Conservation (phyloP, 1,140 invertebrate species). For the Solenopsis fugax region DNA sequence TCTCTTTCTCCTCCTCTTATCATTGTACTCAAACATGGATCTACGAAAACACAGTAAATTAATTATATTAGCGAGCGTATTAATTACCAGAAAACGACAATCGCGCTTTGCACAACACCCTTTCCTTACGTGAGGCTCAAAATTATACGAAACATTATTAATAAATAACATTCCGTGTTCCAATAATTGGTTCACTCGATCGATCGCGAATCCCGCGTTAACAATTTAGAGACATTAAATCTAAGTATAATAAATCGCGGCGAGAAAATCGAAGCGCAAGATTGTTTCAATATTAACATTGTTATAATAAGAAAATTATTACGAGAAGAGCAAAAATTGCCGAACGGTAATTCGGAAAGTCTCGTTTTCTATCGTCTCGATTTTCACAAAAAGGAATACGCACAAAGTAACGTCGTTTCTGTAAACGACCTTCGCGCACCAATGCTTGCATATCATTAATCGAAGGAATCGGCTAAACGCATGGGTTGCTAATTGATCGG, state of each 20-base stretch:
- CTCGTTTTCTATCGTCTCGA: no score
- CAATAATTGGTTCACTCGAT: neutral
- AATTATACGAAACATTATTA: slow-evolving; percentile 14
- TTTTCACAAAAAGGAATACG: neutral
- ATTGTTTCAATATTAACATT: neutral
- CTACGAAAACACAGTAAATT: neutral
- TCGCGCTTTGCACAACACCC: neutral
- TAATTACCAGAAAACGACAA: slow-evolving; percentile 4
- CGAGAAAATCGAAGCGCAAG: neutral
- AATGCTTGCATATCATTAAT: neutral
- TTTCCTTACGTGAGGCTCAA: neutral
- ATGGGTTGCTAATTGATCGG: slow-evolving; percentile 10
- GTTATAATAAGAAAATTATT: neutral
- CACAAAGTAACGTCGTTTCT: neutral
- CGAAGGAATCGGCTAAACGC: neutral
- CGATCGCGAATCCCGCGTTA: neutral
- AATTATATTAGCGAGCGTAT: neutral
- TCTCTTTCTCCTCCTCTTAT: neutral
- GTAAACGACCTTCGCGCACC: neutral
- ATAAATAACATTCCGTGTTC: neutral
- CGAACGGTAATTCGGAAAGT: neutral
- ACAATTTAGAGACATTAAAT: neutral
- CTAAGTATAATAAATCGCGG: neutral
- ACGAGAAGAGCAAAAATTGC: neutral
- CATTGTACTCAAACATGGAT: neutral